A percentile compares a stretch with the other conserved stretches of the same genome.
These are phyloP conservation scores for Morus bassanus DNA, from an alignment of 2,797 vertebrate species.

Conservation along the genomic window DNA sequence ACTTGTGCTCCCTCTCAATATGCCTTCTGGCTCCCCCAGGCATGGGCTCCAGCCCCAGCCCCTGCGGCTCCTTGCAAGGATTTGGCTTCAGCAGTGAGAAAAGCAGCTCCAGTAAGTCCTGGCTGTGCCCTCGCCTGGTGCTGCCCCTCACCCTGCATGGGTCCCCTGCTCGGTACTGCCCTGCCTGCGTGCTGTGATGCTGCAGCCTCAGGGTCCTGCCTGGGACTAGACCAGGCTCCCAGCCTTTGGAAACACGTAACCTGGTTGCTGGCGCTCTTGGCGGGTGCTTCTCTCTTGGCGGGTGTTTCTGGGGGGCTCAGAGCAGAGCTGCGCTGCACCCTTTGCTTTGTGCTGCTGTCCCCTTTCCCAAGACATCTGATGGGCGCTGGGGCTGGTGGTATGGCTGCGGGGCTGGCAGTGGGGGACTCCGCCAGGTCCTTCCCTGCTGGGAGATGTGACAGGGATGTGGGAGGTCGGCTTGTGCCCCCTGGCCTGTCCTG, in stretches of 20 bases:
- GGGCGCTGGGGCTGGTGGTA: neutral
- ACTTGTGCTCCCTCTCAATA: neutral
- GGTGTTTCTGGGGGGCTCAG: neutral
- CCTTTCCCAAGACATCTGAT: fast-evolving
- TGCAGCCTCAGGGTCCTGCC: fast-evolving
- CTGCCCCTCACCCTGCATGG: fast-evolving
- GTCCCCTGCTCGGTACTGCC: neutral
- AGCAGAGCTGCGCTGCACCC: neutral
- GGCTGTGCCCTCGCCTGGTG: fast-evolving
- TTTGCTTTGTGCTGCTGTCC: neutral
- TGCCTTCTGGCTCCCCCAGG: slow-evolving; percentile 70
- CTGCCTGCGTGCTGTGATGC: fast-evolving
- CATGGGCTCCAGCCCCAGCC: slow-evolving; percentile 86
- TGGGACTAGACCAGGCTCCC: neutral
- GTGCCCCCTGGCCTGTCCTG: fast-evolving
- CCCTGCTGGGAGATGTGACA: neutral
- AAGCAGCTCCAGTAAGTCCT: slow-evolving; percentile 71
- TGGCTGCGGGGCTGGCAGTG: neutral
- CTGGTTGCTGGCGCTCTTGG: no score
- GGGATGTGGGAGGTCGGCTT: fast-evolving
- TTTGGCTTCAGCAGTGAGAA: slow-evolving; percentile 87
- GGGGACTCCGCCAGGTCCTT: neutral
- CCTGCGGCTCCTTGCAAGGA: slow-evolving; percentile 84
- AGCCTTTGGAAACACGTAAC: fast-evolving
- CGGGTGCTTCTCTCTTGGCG: fast-evolving